Evolutionary conservation across 2,797 vertebrate species (phyloP).

Genomic region (Sarcophilus harrisii): DNA sequence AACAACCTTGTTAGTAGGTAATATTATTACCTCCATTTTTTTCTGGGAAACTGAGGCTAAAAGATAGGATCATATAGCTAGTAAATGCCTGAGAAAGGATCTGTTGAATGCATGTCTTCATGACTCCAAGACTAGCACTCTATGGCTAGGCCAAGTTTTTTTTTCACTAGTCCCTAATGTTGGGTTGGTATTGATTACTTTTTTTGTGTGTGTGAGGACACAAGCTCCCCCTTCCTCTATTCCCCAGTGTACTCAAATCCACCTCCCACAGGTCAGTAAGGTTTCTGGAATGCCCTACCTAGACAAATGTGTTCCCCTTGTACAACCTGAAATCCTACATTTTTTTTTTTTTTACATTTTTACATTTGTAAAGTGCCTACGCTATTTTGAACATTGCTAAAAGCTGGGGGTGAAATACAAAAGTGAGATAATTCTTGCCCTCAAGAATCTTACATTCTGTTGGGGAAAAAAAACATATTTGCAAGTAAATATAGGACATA

Average conservation of each 20-base stretch:
- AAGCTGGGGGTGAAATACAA: neutral
- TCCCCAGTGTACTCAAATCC: neutral
- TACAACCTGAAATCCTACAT: neutral
- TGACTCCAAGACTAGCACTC: neutral
- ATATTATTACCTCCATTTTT: neutral
- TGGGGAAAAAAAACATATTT: neutral
- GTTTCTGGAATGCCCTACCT: neutral
- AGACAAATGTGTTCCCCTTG: neutral
- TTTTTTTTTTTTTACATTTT: no score
- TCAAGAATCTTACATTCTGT: neutral
- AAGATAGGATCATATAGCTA: neutral
- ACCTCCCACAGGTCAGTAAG: neutral
- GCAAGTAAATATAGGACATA: neutral
- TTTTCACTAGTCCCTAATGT: neutral
- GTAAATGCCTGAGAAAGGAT: neutral
- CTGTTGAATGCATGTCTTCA: neutral
- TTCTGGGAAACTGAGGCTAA: slow-evolving; percentile 1
- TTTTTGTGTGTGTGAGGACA: neutral
- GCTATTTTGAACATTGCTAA: neutral
- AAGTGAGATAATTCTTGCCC: neutral
- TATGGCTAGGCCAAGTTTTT: neutral
- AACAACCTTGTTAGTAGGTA: neutral
- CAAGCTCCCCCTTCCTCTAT: neutral
- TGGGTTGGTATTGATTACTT: no score
- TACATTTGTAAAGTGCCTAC: neutral